Percentiles rank a stretch among this genome's conserved stretches.
phyloP scores from a whole-genome alignment of 1,140 invertebrate genomes.

The Adelges cooleyi region DNA sequence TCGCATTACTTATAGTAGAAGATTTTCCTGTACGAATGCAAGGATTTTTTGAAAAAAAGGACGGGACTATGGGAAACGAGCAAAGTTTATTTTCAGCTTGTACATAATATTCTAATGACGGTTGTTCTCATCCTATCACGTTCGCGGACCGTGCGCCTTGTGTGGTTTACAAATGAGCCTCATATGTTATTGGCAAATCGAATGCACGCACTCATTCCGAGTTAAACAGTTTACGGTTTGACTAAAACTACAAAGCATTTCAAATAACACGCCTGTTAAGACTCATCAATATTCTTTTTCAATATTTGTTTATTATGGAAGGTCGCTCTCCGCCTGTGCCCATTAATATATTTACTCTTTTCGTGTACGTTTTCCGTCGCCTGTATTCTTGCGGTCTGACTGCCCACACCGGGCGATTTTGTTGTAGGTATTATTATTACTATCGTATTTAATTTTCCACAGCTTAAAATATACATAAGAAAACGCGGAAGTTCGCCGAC shows the following conservation, averaged over 20 bases:
- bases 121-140: too few species aligned
- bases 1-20: too few species aligned
- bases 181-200: background rate
- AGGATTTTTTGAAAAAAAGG: too few species aligned
- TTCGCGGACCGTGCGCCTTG: background rate
- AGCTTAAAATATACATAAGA: too few species aligned
- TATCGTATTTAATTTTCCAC: too few species aligned
- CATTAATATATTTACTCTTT: background rate
- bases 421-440: too few species aligned
- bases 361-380: too few species aligned
- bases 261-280: constrained; percentile 16
- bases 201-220: background rate
- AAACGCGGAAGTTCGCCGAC: too few species aligned
- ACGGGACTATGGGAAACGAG: too few species aligned
- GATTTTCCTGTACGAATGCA: too few species aligned
- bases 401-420: constrained; percentile 2
- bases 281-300: constrained; percentile 24
- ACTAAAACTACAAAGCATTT: background rate
- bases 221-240: background rate
- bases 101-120: too few species aligned
- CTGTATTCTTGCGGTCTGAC: background rate
- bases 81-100: too few species aligned
- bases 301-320: constrained; percentile 18
- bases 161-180: background rate
- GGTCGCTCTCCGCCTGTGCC: background rate